Conservation (phyloP, 1,140 invertebrate species). For the Calliopsis andreniformis region DNA sequence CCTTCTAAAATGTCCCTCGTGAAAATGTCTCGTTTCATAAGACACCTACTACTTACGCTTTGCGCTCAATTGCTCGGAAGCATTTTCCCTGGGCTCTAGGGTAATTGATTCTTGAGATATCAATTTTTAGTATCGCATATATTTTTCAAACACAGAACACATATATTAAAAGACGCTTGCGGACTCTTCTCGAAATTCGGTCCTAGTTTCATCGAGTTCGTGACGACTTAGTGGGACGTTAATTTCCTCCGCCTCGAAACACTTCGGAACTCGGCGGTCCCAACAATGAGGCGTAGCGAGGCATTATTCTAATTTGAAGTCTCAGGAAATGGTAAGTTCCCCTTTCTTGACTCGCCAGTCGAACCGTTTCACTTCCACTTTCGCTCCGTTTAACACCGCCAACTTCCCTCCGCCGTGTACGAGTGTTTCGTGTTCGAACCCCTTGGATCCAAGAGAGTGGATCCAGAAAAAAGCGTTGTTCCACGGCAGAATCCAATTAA, state of each 20-base stretch:
- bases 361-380: not conserved
- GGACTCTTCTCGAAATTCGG: not conserved
- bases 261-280: not conserved
- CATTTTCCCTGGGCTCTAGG: not conserved
- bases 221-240: conserved; percentile 10
- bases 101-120: no score
- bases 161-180: not conserved
- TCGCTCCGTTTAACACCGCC: conserved; percentile 14
- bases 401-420: not conserved
- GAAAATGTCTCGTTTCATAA: conserved; percentile 26
- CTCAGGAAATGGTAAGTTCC: conserved; percentile 2
- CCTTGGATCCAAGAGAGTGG: no score
- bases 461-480: no score
- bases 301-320: conserved; percentile 44
- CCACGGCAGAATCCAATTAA: not conserved
- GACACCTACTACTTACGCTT: not conserved
- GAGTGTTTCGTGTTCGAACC: not conserved
- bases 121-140: not conserved
- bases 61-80: no score
- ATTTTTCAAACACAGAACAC: not conserved
- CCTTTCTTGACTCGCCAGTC: not conserved
- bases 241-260: conserved; percentile 6
- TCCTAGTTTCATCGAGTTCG: not conserved
- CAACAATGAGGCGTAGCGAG: conserved; percentile 5
- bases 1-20: not conserved